Base-by-base conservation (phyloP, 2,888 invertebrate species). In the Herminia tarsipennalis region DNA sequence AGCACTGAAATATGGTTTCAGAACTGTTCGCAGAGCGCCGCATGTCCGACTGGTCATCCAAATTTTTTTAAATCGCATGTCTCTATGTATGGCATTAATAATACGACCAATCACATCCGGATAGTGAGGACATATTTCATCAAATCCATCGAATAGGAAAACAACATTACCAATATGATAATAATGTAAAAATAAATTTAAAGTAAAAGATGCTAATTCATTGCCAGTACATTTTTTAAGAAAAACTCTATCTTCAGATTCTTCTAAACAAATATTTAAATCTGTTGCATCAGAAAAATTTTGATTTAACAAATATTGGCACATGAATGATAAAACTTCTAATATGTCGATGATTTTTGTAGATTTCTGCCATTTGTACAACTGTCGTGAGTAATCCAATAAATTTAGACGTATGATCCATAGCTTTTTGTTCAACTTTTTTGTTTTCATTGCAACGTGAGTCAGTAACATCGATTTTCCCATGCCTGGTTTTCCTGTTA, bases 401-500 rank as follows among this genome's bases (percentile, higher is more conserved):
- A 35, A 10, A 5, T 35, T 17, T 6, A 35, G 9, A 16, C 35
- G 24, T 4, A 10, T 10, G 24, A 35, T 9, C 35, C 62, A 63
- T 12, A 40, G 12, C 1, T 25, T 32, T 2, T 39, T 50, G 6
- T 50, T 10, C 0, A 20, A 5, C 20, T 39, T 29, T 35, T 58
- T 63, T 0, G 62, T 55, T 30, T 39, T 41, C n/a, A 56, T n/a
- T 3, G 62, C 48, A 8, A 61, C 28, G 12, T 63, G 48, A 3
- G 58, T 56, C 1, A 63, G 42, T 5, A 61, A 13, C 13, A 48
- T 62, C 12, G 62, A 58, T 20, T 61, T 61, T 0, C 62, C 62
- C 58, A 58, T 63, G 0, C 62, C 62, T 0, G 62, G 57, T 12
- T 20, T 40, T 2, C 56, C 55, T 6, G 48, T 48, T 5, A 55